A percentile compares a stretch with the other conserved stretches of the same genome.
phyloP scores from a whole-genome alignment of 2,888 invertebrate species.

The Lochmaea capreae region DNA sequence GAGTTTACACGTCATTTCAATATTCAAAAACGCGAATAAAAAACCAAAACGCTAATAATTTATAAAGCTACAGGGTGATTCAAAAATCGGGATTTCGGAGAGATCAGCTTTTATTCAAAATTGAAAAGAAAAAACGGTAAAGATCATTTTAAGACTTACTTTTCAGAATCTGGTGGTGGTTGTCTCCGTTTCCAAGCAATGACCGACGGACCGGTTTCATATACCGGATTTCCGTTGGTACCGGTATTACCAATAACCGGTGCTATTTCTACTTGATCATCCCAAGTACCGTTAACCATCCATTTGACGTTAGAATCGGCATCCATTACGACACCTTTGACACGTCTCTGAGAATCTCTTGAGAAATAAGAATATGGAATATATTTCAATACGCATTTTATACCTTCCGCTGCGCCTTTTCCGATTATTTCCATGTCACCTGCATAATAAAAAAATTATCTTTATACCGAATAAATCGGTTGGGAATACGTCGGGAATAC shows the following conservation, averaged over 20 bases:
- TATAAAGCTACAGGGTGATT: too few species aligned
- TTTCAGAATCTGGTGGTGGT: constrained; percentile 76
- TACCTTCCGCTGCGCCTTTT: constrained; percentile 84
- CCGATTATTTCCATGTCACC: constrained; percentile 96
- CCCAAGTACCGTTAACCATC: constrained; percentile 92
- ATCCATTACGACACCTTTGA: constrained; percentile 84
- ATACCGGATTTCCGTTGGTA: constrained; percentile 82
- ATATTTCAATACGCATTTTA: constrained; percentile 96
- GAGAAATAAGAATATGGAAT: constrained; percentile 99
- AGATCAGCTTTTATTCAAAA: too few species aligned
- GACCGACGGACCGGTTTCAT: constrained; percentile 90
- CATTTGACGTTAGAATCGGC: constrained; percentile 78
- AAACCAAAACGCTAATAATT: too few species aligned
- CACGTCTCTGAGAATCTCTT: constrained; percentile 92
- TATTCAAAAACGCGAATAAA: too few species aligned
- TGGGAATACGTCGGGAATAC: too few species aligned
- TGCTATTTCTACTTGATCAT: constrained; percentile 93
- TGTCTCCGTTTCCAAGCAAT: constrained; percentile 88
- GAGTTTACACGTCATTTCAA: too few species aligned
- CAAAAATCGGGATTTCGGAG: too few species aligned
- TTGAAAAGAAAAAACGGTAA: too few species aligned
- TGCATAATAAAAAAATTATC: constrained; percentile 41
- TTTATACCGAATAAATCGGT: not conserved
- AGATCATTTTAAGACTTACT: constrained; percentile 51
- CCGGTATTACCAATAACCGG: constrained; percentile 80